A percentile compares a stretch with the other conserved stretches of the same genome.
Evolutionary conservation across 2,113 vertebrate species (phyloP).

Genomic region (Neofelis nebulosa): DNA sequence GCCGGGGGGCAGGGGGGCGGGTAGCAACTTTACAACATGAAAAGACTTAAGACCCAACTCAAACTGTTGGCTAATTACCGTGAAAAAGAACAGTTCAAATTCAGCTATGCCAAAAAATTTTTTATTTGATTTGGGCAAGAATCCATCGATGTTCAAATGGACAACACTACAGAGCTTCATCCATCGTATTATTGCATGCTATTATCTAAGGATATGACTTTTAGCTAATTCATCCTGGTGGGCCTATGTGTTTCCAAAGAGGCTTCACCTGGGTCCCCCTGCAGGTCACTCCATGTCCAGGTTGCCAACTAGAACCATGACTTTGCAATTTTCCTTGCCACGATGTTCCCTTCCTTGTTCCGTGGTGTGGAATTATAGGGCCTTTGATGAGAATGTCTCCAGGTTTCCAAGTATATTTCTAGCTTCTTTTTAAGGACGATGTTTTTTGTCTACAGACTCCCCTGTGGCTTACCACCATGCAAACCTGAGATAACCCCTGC

Average conservation of each 20-base stretch:
- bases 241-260: not conserved
- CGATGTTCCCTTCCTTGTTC: not conserved
- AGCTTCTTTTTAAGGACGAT: not conserved
- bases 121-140: not conserved
- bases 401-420: not conserved
- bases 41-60: not conserved
- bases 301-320: not conserved
- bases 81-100: conserved; percentile 47
- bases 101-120: not conserved
- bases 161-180: not conserved
- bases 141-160: conserved; percentile 10
- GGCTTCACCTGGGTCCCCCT: not conserved
- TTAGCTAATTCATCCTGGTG: conserved; percentile 16
- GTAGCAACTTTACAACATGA: not conserved
- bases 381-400: not conserved
- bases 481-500: not conserved
- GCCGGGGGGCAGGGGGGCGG: accelerated
- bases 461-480: not conserved
- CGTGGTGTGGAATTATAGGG: not conserved
- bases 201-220: not conserved
- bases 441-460: not conserved
- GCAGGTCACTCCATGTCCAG: not conserved
- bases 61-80: conserved; percentile 33
- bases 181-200: not conserved
- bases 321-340: not conserved